phyloP scores from a whole-genome alignment of 2,113 vertebrate species.

The Zosterops japonicus region DNA sequence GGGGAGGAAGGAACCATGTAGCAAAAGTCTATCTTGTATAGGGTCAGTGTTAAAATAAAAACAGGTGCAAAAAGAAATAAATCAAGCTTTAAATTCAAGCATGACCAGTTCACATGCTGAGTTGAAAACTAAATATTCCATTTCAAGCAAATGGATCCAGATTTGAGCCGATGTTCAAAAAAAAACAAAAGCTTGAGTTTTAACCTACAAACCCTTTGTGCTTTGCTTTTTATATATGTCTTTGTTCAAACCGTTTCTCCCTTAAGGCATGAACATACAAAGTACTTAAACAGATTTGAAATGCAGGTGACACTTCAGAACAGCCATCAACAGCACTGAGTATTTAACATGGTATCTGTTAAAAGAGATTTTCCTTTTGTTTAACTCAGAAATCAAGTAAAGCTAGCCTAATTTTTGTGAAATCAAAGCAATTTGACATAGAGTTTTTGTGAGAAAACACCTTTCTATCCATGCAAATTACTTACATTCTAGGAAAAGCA shows the following conservation, averaged over 20 bases:
- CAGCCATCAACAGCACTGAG: background rate
- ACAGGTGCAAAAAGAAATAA: constrained; percentile 56
- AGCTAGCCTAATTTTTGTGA: background rate
- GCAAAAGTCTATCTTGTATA: background rate
- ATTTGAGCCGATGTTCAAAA: background rate
- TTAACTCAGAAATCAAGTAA: background rate
- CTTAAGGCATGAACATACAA: background rate
- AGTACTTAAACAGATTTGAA: background rate
- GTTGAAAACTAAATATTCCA: constrained; percentile 25
- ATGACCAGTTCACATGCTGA: constrained; percentile 45
- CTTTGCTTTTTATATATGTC: background rate
- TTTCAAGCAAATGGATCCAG: constrained; percentile 32
- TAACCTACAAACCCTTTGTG: background rate
- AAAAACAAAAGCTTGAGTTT: background rate
- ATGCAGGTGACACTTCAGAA: background rate
- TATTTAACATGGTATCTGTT: background rate
- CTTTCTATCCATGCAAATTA: background rate
- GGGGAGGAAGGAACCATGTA: background rate
- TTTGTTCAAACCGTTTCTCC: background rate
- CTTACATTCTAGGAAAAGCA: background rate
- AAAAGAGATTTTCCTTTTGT: background rate
- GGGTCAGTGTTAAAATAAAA: constrained; percentile 30
- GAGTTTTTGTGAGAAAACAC: background rate
- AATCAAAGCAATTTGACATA: background rate
- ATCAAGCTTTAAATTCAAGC: constrained; percentile 39